Percentiles rank a stretch among this genome's conserved stretches.
Evolutionary conservation across 2,797 vertebrate species (phyloP).

Genomic region (Aplochiton taeniatus): DNA sequence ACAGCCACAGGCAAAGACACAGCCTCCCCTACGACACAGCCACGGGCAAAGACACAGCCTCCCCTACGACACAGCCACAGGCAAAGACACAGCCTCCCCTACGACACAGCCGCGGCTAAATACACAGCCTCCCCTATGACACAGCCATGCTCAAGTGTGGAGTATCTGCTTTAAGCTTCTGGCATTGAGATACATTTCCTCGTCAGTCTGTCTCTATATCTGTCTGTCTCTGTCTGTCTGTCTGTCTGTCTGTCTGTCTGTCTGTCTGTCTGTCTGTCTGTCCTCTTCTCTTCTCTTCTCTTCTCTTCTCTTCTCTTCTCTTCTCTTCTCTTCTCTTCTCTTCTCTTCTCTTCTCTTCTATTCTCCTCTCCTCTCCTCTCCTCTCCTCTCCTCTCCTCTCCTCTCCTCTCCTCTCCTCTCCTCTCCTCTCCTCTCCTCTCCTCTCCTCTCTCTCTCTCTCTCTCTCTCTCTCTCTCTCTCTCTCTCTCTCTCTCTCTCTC

Average conservation of each 20-base stretch:
- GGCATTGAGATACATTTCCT: too few species aligned
- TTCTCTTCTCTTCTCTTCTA: background rate
- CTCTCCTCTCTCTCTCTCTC: background rate
- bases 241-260: background rate
- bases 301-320: background rate
- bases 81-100: too few species aligned
- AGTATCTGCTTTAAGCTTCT: too few species aligned
- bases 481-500: constrained; percentile 1
- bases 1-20: too few species aligned
- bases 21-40: too few species aligned
- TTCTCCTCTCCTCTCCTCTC: background rate
- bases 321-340: background rate
- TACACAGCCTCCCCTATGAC: too few species aligned
- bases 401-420: background rate
- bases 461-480: background rate
- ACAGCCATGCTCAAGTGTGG: too few species aligned
- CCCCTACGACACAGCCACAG: too few species aligned
- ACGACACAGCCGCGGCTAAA: too few species aligned
- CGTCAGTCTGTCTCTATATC: background rate
- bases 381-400: background rate
- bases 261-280: constrained; percentile 18
- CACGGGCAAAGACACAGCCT: too few species aligned
- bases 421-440: background rate
- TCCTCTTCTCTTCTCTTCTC: background rate
- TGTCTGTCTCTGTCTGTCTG: background rate